A percentile compares a stretch with the other conserved stretches of the same genome.
Conservation (phyloP, 2,888 invertebrate species). For the Drosophila anomalata region DNA sequence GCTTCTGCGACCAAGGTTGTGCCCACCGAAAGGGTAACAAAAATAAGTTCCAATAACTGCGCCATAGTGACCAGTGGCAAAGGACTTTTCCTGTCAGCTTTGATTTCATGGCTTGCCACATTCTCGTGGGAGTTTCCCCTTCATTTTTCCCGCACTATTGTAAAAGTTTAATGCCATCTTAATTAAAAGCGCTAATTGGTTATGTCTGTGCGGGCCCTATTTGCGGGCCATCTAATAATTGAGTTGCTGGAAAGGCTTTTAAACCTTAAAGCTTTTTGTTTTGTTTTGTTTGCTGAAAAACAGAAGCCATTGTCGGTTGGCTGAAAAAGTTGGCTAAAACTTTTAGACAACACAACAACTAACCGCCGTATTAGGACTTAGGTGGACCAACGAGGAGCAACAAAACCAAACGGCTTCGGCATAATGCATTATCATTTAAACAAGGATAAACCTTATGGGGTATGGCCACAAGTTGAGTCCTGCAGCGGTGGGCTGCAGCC, state of each 20-base stretch:
- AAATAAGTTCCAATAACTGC: constrained; percentile 71
- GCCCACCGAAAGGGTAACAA: constrained; percentile 13
- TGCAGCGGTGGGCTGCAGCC: constrained; percentile 30
- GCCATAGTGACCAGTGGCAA: constrained; percentile 10
- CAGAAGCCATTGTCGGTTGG: neutral
- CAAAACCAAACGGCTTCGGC: constrained; percentile 52
- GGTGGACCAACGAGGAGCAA: constrained; percentile 14
- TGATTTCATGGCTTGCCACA: constrained; percentile 57
- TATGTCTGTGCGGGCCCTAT: constrained; percentile 19
- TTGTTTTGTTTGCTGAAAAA: neutral
- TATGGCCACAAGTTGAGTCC: constrained; percentile 16
- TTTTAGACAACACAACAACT: constrained; percentile 46
- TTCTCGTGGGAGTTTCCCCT: constrained; percentile 14
- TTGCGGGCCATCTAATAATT: constrained; percentile 35
- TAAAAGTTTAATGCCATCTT: constrained; percentile 60
- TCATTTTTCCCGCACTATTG: constrained; percentile 37
- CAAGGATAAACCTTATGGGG: constrained; percentile 52
- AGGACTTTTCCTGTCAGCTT: constrained; percentile 63
- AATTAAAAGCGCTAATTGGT: constrained; percentile 71
- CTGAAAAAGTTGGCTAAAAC: constrained; percentile 41
- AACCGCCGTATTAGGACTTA: constrained; percentile 20
- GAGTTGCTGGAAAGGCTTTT: constrained; percentile 22
- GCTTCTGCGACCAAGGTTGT: constrained; percentile 21
- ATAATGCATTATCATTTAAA: constrained; percentile 77
- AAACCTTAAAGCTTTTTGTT: neutral